Evolutionary conservation across 2,113 vertebrate species (phyloP).

Genomic region (Rutilus rutilus): DNA sequence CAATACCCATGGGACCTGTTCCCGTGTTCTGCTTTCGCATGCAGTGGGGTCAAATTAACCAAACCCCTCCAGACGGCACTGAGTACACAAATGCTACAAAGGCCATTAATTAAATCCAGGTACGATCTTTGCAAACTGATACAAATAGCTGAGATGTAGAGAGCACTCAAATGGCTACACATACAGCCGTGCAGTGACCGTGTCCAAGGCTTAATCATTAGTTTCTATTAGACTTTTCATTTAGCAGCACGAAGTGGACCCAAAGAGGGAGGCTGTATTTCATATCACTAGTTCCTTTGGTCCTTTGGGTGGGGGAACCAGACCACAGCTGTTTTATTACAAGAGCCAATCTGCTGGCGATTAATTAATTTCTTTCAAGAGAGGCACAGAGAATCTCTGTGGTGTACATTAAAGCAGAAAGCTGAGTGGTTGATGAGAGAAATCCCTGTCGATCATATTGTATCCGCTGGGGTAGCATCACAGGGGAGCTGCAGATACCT

Average conservation of each 20-base stretch:
- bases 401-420: constrained; percentile 42
- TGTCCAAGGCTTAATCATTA: constrained; percentile 31
- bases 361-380: constrained; percentile 54
- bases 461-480: neutral
- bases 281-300: constrained; percentile 38
- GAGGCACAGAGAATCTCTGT: constrained; percentile 37
- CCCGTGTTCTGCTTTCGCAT: constrained; percentile 22
- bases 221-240: constrained; percentile 38
- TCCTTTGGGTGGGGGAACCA: neutral
- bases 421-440: constrained; percentile 20
- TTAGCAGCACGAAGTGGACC: constrained; percentile 8
- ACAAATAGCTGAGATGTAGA: constrained; percentile 14
- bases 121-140: constrained; percentile 29
- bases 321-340: constrained; percentile 55
- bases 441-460: neutral
- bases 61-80: neutral
- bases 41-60: constrained; percentile 29
- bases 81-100: constrained; percentile 29
- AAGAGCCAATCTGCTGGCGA: constrained; percentile 52
- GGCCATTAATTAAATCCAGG: constrained; percentile 37
- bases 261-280: constrained; percentile 45
- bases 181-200: neutral
- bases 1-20: constrained; percentile 22
- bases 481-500: neutral
- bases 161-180: constrained; percentile 21